Conservation (phyloP, 2,113 vertebrate genomes). For the Xiphias gladius region DNA sequence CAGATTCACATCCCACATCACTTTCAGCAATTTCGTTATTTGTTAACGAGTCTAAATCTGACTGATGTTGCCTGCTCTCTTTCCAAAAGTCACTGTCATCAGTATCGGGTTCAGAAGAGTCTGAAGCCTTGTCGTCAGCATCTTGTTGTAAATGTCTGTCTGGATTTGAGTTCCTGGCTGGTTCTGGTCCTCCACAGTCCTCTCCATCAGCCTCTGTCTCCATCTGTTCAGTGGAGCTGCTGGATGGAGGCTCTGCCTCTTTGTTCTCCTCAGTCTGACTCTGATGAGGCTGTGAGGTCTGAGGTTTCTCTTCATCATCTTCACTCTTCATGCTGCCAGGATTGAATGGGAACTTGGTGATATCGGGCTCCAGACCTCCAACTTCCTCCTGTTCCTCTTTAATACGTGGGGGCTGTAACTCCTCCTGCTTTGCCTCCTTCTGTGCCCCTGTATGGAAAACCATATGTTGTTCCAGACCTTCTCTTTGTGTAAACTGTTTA, state of each 20-base stretch:
- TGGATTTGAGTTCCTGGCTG: not conserved
- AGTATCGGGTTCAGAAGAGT: not conserved
- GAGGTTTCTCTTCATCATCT: not conserved
- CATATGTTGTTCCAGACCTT: no score
- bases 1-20: not conserved
- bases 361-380: not conserved
- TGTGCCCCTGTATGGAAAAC: no score
- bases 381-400: slow-evolving; percentile 10
- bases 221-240: not conserved
- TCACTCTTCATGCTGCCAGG: not conserved
- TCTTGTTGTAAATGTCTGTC: slow-evolving; percentile 1
- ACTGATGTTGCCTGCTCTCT: not conserved
- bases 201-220: slow-evolving; percentile 12
- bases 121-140: not conserved
- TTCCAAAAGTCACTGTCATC: not conserved
- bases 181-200: slow-evolving; percentile 16
- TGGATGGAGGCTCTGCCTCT: not conserved
- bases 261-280: not conserved
- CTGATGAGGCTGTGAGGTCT: not conserved
- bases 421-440: not conserved
- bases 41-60: not conserved
- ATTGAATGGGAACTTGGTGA: not conserved
- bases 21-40: not conserved
- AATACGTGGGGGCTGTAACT: not conserved
- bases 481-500: not conserved